Base-by-base conservation (phyloP, 1,140 invertebrate genomes). In the Drosophila navojoa region DNA sequence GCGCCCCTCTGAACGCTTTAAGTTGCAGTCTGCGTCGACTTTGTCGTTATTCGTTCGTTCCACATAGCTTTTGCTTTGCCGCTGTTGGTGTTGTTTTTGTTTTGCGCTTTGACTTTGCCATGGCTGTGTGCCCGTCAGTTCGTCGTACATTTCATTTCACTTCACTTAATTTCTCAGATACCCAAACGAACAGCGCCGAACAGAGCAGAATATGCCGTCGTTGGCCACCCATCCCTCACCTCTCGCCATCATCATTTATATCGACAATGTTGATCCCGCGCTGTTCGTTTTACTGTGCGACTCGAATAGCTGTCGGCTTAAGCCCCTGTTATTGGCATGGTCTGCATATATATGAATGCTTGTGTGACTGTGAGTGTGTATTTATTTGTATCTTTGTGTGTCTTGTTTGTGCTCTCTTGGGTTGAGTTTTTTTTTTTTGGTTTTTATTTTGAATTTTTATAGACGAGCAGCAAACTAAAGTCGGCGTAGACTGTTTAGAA, bases 131-230 rank as follows among this genome's bases (percentile, higher is more conserved):
- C 62, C 79, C 72, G 84, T 89, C 82, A 82, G 82, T 86, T 87
- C 79, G 80, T 84, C 79, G 82, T 87, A 87, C 84, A 87, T 87
- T 87, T 87, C 79, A 89, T 89, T 87, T 87, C 84, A 87, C 79
- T 87, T 87, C 84, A 89, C 79, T 89, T 87, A 87, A 89, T 89
- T 87, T 89, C 79, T 89, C 84, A 84, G 84, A 87, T 87, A 87
- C 82, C 82, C 87, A 87, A 87, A 78, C 81, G 81, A 86, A 86
- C 81, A 87, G 64, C 68, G 81, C 64, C 89, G 35, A 38, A 38
- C 35, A 38, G 35, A 38, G 35, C 35, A 11, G 35, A 38, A 10
- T 74, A 58, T 58, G 58, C 76, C 68, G 74, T 66, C 57, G 50
- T 32, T 50, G 35, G 22, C 27, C 38, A 45, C 60, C 19, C 38